phyloP scores from a whole-genome alignment of 1,140 invertebrate species.

The Copidosoma floridanum region DNA sequence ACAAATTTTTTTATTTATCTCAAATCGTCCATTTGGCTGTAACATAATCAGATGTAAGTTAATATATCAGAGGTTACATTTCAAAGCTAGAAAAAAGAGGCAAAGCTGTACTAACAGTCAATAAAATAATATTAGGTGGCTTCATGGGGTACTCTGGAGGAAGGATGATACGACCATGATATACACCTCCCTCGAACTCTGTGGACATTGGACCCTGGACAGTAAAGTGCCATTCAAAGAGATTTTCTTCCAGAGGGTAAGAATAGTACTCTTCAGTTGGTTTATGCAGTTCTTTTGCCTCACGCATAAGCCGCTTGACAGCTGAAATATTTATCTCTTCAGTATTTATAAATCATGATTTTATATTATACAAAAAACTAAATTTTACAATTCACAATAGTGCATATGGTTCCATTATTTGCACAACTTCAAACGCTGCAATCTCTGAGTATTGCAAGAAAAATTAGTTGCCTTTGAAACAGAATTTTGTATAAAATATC shows the following conservation, averaged over 20 bases:
- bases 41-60: slow-evolving; percentile 9
- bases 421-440: too few species aligned
- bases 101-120: slow-evolving; percentile 86
- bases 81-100: too few species aligned
- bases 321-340: slow-evolving; percentile 58
- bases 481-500: too few species aligned
- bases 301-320: slow-evolving; percentile 91
- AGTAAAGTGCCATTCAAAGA: slow-evolving; percentile 99
- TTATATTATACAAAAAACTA: too few species aligned
- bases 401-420: too few species aligned
- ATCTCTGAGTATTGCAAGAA: too few species aligned
- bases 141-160: slow-evolving; percentile 96
- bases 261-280: slow-evolving; percentile 90
- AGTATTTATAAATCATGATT: too few species aligned
- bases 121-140: slow-evolving; percentile 90
- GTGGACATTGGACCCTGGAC: slow-evolving; percentile 82
- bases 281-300: slow-evolving; percentile 82
- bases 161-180: slow-evolving; percentile 89
- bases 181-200: slow-evolving; percentile 87
- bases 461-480: too few species aligned
- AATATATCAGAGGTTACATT: too few species aligned
- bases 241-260: slow-evolving; percentile 88
- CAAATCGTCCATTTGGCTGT: slow-evolving; percentile 93
- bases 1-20: slow-evolving; percentile 93
- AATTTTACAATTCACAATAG: too few species aligned